Evolutionary conservation across 2,797 vertebrate genomes (phyloP), one percentile per base, ranked within the genome.

Genomic region (Podargus strigoides): DNA sequence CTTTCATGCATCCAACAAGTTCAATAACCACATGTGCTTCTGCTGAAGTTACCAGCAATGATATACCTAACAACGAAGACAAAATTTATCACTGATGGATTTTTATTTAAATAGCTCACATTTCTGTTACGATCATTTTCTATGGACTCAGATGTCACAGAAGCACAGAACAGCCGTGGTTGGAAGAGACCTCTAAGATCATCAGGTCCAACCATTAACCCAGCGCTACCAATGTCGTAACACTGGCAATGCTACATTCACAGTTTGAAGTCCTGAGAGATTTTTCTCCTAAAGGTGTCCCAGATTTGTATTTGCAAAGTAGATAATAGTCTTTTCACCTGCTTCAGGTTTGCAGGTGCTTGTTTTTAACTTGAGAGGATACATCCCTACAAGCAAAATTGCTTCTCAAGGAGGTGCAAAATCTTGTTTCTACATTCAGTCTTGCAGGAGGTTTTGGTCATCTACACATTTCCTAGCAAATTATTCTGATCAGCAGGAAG

Each of bases 401-500:
- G 14, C n/a, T 82, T 86, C 27, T 27, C 26, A 63, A 85, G 36
- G 34, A 74, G 74, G 37, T 49, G 41, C 73, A 87, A 83, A 85
- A 44, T 3, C 42, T 82, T 80, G 27, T 77, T 82, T 89, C 64
- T 76, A n/a, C 28, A 13, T 50, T 85, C 56, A 77, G 46, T 32
- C 47, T 67, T 73, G 18, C 21, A 88, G 44, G 53, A 69, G 59
- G 36, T 95, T 88, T 80, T 87, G 67, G 58, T 41, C 36, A 67
- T 85, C 77, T 69, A 60, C n/a, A 37, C 32, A 81, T 59, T 82
- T 66, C 47, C 62, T 93, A 72, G 56, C 8, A 80, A 92, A 81
- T 91, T 94, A 55, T 77, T 91, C 87, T 91, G 36, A 80, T 84
- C 52, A 87, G 63, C 42, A 82, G 67, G 52, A 95, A 87, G 63